Base-by-base conservation (phyloP, 2,797 vertebrate genomes). In the Astyanax mexicanus region DNA sequence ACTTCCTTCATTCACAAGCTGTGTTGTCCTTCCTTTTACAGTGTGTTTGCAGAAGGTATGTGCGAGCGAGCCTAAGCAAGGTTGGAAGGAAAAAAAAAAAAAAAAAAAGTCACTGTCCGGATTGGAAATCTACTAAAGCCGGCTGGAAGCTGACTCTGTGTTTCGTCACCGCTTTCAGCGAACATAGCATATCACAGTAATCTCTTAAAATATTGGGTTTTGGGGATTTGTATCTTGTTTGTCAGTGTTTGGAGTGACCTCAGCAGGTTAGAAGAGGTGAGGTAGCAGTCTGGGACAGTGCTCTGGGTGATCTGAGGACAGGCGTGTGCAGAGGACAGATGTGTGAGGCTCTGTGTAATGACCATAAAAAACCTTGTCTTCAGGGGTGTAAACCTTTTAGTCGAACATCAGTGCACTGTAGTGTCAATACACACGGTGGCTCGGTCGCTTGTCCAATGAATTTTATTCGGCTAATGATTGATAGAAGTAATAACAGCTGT, bases 61-160 rank as follows among this genome's bases (percentile, higher is more conserved):
- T 64, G 65, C 76, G 45, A 51, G n/a, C n/a, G n/a, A 84, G 83
- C 81, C 57, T 64, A 25, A 81, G 86, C 88, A 84, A 79, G 80
- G 13, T 17, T 79, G 70, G 44, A 44, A 69, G 68, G 62, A 51
- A 75, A n/a, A n/a, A n/a, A n/a, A n/a, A n/a, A n/a, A n/a, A n/a
- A n/a, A n/a, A n/a, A n/a, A n/a, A n/a, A 70, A 75, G 68, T 78
- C 69, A 42, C 71, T 49, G 77, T 64, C 67, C 8, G 27, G 52
- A 66, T 49, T 80, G 72, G 72, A 80, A 78, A 64, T 75, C 23
- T 49, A 57, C 32, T 38, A 49, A 54, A 9, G 57, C 42, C 55
- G 74, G 47, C 68, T 47, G 64, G 57, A 23, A 23, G 42, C 58
- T 35, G 52, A 0, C 27, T 68, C 61, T 74, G 57, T 35, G 21